Evolutionary conservation across 2,113 vertebrate species (phyloP), one percentile per base, ranked within the genome.

Genomic region (rabbit (Oryctolagus cuniculus)): DNA sequence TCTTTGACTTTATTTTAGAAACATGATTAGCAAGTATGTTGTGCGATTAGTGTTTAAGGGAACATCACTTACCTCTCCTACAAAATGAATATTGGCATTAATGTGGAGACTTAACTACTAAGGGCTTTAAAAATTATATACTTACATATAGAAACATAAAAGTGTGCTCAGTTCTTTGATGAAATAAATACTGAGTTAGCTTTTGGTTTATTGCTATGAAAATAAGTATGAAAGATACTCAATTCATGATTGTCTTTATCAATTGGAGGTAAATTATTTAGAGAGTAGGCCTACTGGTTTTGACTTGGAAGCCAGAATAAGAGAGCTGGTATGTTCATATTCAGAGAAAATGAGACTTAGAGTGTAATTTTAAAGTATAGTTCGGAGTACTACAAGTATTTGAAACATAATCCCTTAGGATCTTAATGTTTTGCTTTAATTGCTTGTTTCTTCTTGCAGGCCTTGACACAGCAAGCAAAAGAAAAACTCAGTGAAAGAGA

Each of bases 401-500:
- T 77, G 83, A 55, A 75, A 44, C 25, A 44, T 67, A 24, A 15
- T n/a, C 29, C 55, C 81, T 19, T 44, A 53, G 7, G 34, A 67
- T 89, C 73, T 91, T 12, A 90, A 81, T 34, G 5, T 22, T 95
- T n/a, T 88, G 36, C 22, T 95, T 25, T 77, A 96, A 0, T 44
- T 53, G 53, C 31, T 74, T 82, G 6, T 55, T 96, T 98, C 67
- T 97, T 89, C 72, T 64, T 92, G 0, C 88, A 79, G 12, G 0
- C 96, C 96, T 96, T 96, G 88, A 95, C 97, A 94, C 97, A 98
- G 69, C 86, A 91, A 96, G 49, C 88, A 89, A 82, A 94, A 67
- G 55, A 73, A 97, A 72, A 34, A 70, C 34, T 13, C 58, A 95
- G 88, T 49, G 98, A 98, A 98, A 98, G 95, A 93, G 61, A 97